Conservation (phyloP, 1,140 invertebrate genomes). For the Drosophila leontia region DNA sequence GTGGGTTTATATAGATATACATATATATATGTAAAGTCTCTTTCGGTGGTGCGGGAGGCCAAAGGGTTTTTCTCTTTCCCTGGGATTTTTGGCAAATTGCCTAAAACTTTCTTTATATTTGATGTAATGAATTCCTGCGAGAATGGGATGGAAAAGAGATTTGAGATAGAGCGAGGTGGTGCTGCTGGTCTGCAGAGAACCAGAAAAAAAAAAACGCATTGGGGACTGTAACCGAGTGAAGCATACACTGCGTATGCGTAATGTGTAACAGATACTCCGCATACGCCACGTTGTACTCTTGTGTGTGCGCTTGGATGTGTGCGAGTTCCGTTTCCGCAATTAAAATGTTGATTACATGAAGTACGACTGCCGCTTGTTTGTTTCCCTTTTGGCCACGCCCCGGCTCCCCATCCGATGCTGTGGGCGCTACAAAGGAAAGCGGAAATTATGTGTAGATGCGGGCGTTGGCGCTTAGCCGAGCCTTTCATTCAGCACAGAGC, state of each 20-base stretch:
- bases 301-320: constrained; percentile 43
- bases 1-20: constrained; percentile 27
- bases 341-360: constrained; percentile 83
- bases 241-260: constrained; percentile 73
- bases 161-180: constrained; percentile 36
- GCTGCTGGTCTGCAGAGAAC: constrained; percentile 18
- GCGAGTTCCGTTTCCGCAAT: constrained; percentile 80
- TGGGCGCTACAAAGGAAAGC: constrained; percentile 75
- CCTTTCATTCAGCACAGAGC: constrained; percentile 38
- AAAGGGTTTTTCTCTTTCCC: constrained; percentile 8
- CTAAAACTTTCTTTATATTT: constrained; percentile 83
- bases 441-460: constrained; percentile 80
- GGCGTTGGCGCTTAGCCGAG: constrained; percentile 67
- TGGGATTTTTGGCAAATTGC: constrained; percentile 70
- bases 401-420: constrained; percentile 41
- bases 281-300: constrained; percentile 9
- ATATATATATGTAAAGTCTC: constrained; percentile 20
- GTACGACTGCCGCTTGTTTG: constrained; percentile 81
- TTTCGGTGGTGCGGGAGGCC: constrained; percentile 9
- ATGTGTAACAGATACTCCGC: constrained; percentile 72
- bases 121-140: constrained; percentile 75
- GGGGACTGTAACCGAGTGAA: constrained; percentile 18
- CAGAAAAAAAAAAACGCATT: constrained; percentile 5
- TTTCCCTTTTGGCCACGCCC: constrained; percentile 55
- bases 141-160: constrained; percentile 37